Evolutionary conservation across 2,888 invertebrate species (phyloP).

Genomic region (Brachyptera risi): DNA sequence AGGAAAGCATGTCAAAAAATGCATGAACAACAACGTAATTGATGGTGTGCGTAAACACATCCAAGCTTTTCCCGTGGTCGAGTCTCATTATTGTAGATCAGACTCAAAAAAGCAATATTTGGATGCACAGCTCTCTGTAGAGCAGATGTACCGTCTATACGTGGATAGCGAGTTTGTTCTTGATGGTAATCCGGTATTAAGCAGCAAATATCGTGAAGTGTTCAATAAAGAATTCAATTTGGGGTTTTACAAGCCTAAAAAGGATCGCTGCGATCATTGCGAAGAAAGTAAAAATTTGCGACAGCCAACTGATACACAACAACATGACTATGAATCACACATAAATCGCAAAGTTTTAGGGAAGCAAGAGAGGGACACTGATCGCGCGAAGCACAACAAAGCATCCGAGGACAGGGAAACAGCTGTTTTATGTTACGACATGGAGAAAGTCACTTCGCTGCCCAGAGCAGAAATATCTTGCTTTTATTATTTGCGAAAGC

Average conservation of each 20-base stretch:
- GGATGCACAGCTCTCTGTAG: not conserved
- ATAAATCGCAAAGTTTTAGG: not conserved
- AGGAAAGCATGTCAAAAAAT: not conserved
- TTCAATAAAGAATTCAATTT: slow-evolving; percentile 1
- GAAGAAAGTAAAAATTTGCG: not conserved
- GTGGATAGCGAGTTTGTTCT: not conserved
- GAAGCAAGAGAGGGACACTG: not conserved
- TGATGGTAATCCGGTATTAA: not conserved
- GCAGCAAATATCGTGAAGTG: not conserved
- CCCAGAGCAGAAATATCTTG: too few relatives aligned
- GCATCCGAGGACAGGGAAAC: not conserved
- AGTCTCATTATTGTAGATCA: slow-evolving; percentile 7
- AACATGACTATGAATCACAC: not conserved
- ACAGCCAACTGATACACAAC: not conserved
- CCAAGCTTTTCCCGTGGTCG: slow-evolving; percentile 1
- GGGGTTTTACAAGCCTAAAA: not conserved
- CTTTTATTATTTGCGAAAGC: slow-evolving; percentile 8
- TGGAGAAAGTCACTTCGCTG: slow-evolving; percentile 2
- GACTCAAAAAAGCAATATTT: not conserved
- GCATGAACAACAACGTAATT: not conserved
- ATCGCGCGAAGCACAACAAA: not conserved
- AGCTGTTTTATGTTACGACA: not conserved
- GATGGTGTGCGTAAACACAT: slow-evolving; percentile 9
- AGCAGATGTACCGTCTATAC: slow-evolving; percentile 10
- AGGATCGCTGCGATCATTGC: slow-evolving; percentile 7